Evolutionary conservation across 2,888 invertebrate genomes (phyloP).

Genomic region (Entomobrya proxima): DNA sequence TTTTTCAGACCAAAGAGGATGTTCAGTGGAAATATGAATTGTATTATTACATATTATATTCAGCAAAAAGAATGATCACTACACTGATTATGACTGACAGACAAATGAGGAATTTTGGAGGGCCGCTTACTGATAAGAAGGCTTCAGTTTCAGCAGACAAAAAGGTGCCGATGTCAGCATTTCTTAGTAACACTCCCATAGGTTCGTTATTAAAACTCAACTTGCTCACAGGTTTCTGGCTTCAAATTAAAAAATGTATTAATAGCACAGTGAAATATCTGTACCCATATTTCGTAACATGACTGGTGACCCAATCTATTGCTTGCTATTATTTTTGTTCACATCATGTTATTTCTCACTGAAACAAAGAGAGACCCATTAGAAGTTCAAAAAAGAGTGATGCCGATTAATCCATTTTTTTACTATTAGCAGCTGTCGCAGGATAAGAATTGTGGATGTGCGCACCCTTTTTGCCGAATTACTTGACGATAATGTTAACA

Average conservation of each 20-base stretch:
- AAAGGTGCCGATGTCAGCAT: background rate
- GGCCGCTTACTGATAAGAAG: too few relatives aligned
- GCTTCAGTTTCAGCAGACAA: background rate
- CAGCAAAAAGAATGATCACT: background rate
- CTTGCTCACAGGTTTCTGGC: too few relatives aligned
- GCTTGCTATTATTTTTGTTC: background rate
- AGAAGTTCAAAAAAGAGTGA: constrained; percentile 29
- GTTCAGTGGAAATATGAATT: background rate
- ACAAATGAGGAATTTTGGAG: background rate
- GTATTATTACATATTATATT: too few relatives aligned
- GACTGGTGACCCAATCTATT: background rate
- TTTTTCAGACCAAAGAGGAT: background rate
- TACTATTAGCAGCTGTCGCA: constrained; percentile 47
- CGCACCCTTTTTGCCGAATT: constrained; percentile 24
- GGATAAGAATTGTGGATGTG: background rate
- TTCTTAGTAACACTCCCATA: too few relatives aligned
- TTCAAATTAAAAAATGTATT: too few relatives aligned
- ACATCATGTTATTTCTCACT: background rate
- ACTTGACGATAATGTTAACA: constrained; percentile 5
- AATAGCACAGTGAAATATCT: too few relatives aligned
- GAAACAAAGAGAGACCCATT: constrained; percentile 47
- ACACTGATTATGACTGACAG: constrained; percentile 43
- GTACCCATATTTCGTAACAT: constrained; percentile 23
- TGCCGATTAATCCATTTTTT: constrained; percentile 56
- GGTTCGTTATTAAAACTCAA: too few relatives aligned